Evolutionary conservation across 2,113 vertebrate species (phyloP).

Genomic region (Cathartes aura): DNA sequence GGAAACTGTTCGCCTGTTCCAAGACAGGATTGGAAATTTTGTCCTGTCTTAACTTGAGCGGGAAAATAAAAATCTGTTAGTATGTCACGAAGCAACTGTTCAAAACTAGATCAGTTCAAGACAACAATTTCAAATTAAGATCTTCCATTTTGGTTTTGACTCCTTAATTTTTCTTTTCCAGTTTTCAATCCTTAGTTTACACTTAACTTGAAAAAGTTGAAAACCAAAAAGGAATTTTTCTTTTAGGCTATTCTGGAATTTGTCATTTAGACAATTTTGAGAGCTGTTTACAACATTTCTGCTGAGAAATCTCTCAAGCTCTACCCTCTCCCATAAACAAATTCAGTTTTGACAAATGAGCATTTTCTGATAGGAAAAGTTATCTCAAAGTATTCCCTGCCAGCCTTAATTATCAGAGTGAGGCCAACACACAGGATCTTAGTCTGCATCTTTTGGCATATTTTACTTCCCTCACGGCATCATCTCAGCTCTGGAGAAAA

Average conservation of each 20-base stretch:
- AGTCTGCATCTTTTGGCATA: background rate
- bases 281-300: background rate
- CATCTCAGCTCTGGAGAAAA: constrained; percentile 4
- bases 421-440: background rate
- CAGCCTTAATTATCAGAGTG: background rate
- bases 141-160: background rate
- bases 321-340: background rate
- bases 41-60: background rate
- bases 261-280: background rate
- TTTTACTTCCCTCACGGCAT: background rate
- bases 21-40: background rate
- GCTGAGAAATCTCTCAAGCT: constrained; percentile 10
- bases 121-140: background rate
- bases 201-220: background rate
- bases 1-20: background rate
- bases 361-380: constrained; percentile 6
- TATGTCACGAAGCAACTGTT: background rate
- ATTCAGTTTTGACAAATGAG: constrained; percentile 27
- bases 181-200: background rate
- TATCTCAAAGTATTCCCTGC: background rate
- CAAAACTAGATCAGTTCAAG: background rate
- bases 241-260: background rate
- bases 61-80: background rate
- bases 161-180: background rate
- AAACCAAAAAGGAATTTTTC: background rate